phyloP scores from a whole-genome alignment of 2,113 vertebrate species.

The Thalassoma bifasciatum region DNA sequence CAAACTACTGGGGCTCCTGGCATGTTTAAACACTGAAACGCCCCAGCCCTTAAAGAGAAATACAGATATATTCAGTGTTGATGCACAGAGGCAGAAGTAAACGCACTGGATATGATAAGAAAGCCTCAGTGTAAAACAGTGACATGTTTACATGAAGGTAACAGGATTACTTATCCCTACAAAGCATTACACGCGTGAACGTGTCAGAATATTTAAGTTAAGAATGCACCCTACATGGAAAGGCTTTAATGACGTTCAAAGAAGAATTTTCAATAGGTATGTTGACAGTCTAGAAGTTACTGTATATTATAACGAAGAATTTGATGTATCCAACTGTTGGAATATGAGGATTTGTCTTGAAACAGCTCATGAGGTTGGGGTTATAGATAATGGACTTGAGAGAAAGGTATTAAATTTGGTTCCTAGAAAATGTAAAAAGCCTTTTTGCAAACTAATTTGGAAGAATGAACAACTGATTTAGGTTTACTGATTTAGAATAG shows the following conservation, averaged over 20 bases:
- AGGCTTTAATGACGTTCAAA: background rate
- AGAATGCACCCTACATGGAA: background rate
- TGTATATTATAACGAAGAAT: background rate
- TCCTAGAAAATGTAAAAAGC: too few species aligned
- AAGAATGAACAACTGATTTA: too few species aligned
- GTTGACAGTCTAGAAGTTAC: too few species aligned
- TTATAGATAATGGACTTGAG: too few species aligned
- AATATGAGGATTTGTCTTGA: too few species aligned
- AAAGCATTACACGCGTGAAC: slow-evolving; percentile 22
- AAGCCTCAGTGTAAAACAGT: slow-evolving; percentile 12
- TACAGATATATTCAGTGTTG: slow-evolving; percentile 23
- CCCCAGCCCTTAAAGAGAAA: slow-evolving; percentile 34
- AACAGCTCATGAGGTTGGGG: too few species aligned
- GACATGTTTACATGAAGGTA: slow-evolving; percentile 56
- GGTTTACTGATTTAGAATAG: too few species aligned
- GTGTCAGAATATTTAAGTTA: slow-evolving; percentile 21
- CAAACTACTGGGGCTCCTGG: slow-evolving; percentile 64
- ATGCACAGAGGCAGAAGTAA: slow-evolving; percentile 35
- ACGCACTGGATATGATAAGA: slow-evolving; percentile 27
- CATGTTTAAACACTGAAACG: slow-evolving; percentile 48
- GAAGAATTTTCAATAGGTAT: background rate
- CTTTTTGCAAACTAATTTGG: too few species aligned
- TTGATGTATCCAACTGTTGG: too few species aligned
- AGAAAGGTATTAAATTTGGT: too few species aligned
- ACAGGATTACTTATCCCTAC: slow-evolving; percentile 55